Evolutionary conservation across 1,140 invertebrate species (phyloP).

Genomic region (Macrobrachium rosenbergii): DNA sequence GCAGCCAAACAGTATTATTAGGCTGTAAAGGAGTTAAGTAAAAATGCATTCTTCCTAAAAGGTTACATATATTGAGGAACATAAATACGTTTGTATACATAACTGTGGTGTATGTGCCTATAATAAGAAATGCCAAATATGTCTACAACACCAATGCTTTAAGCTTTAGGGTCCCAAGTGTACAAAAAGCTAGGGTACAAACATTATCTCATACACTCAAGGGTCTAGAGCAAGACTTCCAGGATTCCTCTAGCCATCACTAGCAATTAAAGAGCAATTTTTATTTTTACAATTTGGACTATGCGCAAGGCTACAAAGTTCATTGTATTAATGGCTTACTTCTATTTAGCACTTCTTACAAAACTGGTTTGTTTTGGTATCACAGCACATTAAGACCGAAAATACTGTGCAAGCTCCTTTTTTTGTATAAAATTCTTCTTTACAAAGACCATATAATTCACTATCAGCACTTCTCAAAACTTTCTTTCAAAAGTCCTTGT

Average conservation of each 20-base stretch:
- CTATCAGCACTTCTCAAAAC: slow-evolving; percentile 46
- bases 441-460: slow-evolving; percentile 45
- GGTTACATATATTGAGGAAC: slow-evolving; percentile 65
- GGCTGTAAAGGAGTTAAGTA: too few species aligned
- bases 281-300: slow-evolving; percentile 57
- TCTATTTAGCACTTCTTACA: slow-evolving; percentile 62
- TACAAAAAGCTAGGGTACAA: slow-evolving; percentile 63
- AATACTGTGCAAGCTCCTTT: slow-evolving; percentile 59
- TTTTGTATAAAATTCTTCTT: slow-evolving; percentile 55
- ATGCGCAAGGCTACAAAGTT: slow-evolving; percentile 60
- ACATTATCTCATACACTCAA: slow-evolving; percentile 58
- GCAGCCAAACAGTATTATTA: too few species aligned
- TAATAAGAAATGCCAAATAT: slow-evolving; percentile 63
- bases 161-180: slow-evolving; percentile 63
- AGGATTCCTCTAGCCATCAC: slow-evolving; percentile 44
- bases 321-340: slow-evolving; percentile 58
- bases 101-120: slow-evolving; percentile 63
- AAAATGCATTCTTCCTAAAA: slow-evolving; percentile 48
- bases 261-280: slow-evolving; percentile 53
- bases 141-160: slow-evolving; percentile 60
- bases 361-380: slow-evolving; percentile 61
- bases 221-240: slow-evolving; percentile 59
- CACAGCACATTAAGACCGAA: slow-evolving; percentile 62
- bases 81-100: slow-evolving; percentile 63
- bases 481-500: slow-evolving; percentile 49